Percentiles rank a stretch among this genome's conserved stretches.
These are phyloP conservation scores for Vicugna pacos DNA, from an alignment of 2,113 vertebrate species.

Conservation along the genomic window DNA sequence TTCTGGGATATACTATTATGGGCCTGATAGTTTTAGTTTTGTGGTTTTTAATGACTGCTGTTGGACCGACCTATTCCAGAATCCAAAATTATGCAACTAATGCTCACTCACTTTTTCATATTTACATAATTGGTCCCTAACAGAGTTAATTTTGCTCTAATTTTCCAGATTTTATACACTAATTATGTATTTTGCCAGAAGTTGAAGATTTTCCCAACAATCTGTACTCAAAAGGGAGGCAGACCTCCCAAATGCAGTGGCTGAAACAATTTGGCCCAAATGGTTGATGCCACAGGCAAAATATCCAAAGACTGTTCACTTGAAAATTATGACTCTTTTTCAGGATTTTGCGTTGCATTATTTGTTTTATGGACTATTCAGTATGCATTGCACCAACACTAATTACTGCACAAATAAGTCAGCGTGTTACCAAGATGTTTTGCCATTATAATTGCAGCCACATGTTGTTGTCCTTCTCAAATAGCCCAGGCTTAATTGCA, in stretches of 20 bases:
- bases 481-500: slow-evolving; percentile 87
- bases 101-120: neutral
- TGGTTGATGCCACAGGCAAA: slow-evolving; percentile 62
- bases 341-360: slow-evolving; percentile 76
- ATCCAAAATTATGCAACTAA: neutral
- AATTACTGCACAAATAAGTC: slow-evolving; percentile 87
- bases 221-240: neutral
- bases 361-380: slow-evolving; percentile 86
- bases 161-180: slow-evolving; percentile 57
- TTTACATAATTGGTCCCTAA: slow-evolving; percentile 60
- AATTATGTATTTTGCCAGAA: slow-evolving; percentile 63
- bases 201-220: slow-evolving; percentile 56
- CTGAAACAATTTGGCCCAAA: slow-evolving; percentile 63
- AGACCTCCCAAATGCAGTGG: slow-evolving; percentile 1
- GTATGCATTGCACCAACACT: slow-evolving; percentile 86
- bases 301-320: slow-evolving; percentile 72
- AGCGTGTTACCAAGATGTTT: slow-evolving; percentile 84
- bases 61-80: neutral
- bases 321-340: slow-evolving; percentile 78
- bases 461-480: slow-evolving; percentile 89
- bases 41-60: slow-evolving; percentile 21
- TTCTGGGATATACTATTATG: slow-evolving; percentile 21
- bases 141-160: slow-evolving; percentile 62
- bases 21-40: slow-evolving; percentile 26
- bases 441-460: slow-evolving; percentile 87